Base-by-base conservation (phyloP, 2,888 invertebrate species). In the Mythimna vitellina region DNA sequence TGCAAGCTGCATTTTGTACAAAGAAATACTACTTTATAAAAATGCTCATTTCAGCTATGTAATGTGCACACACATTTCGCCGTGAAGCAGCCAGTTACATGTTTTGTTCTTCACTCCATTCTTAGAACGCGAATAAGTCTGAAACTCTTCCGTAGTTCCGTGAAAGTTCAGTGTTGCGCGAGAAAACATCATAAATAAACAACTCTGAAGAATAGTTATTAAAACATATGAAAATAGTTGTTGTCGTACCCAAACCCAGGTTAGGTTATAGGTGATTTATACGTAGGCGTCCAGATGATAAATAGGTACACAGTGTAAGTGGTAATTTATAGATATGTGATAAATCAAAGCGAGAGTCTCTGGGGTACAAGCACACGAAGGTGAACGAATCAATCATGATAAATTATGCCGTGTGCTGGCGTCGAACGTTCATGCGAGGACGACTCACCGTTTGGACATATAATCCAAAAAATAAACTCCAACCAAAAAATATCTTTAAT, bases 381-480 rank as follows among this genome's bases (percentile, higher is more conserved):
- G 86, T 87, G 86, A 86, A 86, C 85, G 86, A 88, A 90, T 90
- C 89, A 89, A 89, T 90, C 89, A 88, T 89, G 82, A 86, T 90
- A 86, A 84, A 88, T 89, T 86, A 89, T 84, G 76, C 83, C 81
- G 85, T 82, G 85, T 87, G 78, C 78, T 85, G 86, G 82, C 85
- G 79, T 67, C 81, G 78, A 80, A 85, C 80, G 82, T 80, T 83
- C 81, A 77, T 73, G 75, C 72, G 49, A 67, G 67, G 62, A 76
- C 84, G 78, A 81, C 73, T 78, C 79, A 77, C 68, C 65, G 73
- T 79, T 83, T 69, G 72, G 64, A 75, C 46, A 73, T 53, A 66
- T 60, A 71, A 64, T 73, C 42, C 60, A 78, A 51, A 63, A 80
- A 63, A 65, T 60, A 2, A 62, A n/a, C 54, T 62, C 9, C 57